Evolutionary conservation across 1,140 invertebrate genomes (phyloP), one percentile per base, ranked within the genome.

Genomic region (Drosophila simulans): DNA sequence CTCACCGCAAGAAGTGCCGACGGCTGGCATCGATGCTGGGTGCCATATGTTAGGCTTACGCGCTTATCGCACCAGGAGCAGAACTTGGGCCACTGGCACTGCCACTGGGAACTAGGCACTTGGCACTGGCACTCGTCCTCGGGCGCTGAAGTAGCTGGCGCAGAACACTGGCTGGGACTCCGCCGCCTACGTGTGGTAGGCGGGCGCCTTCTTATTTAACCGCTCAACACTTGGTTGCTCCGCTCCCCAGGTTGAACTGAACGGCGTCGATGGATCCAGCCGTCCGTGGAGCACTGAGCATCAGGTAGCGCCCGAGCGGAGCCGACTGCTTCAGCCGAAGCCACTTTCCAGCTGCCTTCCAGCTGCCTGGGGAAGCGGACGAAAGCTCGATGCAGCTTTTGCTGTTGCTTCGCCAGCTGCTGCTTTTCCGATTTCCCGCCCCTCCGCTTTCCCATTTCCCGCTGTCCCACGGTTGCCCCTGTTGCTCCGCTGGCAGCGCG

Each of bases 201-300:
- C 55, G 40, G 65, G 53, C 83, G 85, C 84, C 90, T 90, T 89
- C 85, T 90, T 89, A 90, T 91, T 91, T 91, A 91, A 90, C 90
- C 90, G 90, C 77, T 91, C 90, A 88, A 91, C 90, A 73, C 71
- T 66, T 64, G 39, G 62, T 54, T 66, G 75, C 84, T 88, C 62
- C 77, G 83, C 90, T 91, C 75, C 78, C 90, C 90, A 91, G 90
- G 90, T 88, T 84, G 90, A 91, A 91, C 90, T 91, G 77, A 91
- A 20, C 20, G 51, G 34, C 45, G 13, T 49, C 34, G 22, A 10
- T 17, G 22, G 5, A 12, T 49, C 31, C 48, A 42, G 53, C 45
- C 43, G 22, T 54, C 72, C 66, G 74, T 20, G 12, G 46, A 51
- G 48, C 27, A 10, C 34, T 35, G 68, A 74, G 49, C 69, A 66